Percentiles rank a stretch among this genome's conserved stretches.
Evolutionary conservation across 2,797 vertebrate genomes (phyloP).

Genomic region (Argyrosomus regius): DNA sequence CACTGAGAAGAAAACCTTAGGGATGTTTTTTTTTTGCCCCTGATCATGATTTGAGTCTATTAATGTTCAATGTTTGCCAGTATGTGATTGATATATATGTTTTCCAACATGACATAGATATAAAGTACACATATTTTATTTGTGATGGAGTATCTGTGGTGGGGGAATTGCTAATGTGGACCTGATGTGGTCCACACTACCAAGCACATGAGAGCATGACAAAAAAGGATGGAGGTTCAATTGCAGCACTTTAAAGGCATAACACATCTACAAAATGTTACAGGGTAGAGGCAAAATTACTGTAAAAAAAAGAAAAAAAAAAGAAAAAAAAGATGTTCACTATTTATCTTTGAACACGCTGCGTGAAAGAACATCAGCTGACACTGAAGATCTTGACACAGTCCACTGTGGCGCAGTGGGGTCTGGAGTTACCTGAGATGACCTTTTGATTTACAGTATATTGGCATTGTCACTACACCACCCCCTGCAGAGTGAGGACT

Average conservation of each 20-base stretch:
- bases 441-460: slow-evolving; percentile 33
- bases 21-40: neutral
- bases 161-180: neutral
- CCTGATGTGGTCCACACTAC: neutral
- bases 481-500: slow-evolving; percentile 1
- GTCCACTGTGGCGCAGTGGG: slow-evolving; percentile 12
- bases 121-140: neutral
- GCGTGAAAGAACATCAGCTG: neutral
- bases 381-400: slow-evolving; percentile 4
- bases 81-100: neutral
- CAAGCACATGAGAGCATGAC: neutral
- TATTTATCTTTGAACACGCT: neutral
- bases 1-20: neutral
- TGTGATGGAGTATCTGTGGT: neutral
- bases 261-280: neutral
- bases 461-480: neutral
- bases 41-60: neutral
- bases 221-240: neutral
- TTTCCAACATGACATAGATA: neutral
- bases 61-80: neutral
- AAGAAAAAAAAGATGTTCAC: too few species aligned
- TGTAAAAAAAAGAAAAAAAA: neutral
- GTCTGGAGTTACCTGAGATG: slow-evolving; percentile 38
- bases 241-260: neutral
- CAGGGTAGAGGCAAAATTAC: neutral